Evolutionary conservation across 2,797 vertebrate species (phyloP), one percentile per base, ranked within the genome.

Genomic region (Gephyroberyx darwinii): DNA sequence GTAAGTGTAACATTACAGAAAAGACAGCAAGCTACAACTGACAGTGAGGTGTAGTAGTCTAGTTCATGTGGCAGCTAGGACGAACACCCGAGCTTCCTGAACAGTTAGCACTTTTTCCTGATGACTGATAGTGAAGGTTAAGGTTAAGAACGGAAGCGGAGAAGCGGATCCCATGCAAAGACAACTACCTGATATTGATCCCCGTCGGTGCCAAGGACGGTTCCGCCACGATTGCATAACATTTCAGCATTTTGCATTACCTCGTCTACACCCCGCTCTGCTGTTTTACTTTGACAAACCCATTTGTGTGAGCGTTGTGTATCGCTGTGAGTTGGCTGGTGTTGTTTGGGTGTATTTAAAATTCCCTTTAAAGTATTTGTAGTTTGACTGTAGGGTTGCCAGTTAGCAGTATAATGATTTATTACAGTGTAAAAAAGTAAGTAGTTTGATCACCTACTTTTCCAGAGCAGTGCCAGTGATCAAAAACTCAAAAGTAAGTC

Each of bases 1-100:
- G 93, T 92, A 48, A 88, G 82, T 58, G 1, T 9, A 13, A 35
- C 57, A 9, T 5, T 0, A 19, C 54, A 13, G 30, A 33, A 12
- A 8, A 41, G 14, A 5, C 5, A 6, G 35, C 13, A 1, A 14
- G 30, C 5, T 35, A 8, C 4, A 63, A 19, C 0, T 7, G 20
- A 59, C 45, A 1, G 9, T 13, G 13, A 16, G 16, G 2, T 10
- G 26, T 2, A 39, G 5, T 8, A 17, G 22, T 33, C 10, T 1
- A 4, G 10, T 26, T 10, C 26, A 26, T 26, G 26, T 26, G 26
- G 26, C 26, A 26, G 4, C 26, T 26, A 26, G 26, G 26, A 26
- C 26, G 26, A 26, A 26, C 2, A 26, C 26, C 4, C 4, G 26
- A 26, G 26, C 26, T 26, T 26, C 26, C 26, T 26, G 26, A 26